A percentile compares a stretch with the other conserved stretches of the same genome.
Conservation (phyloP, 2,797 vertebrate genomes). For the Apodemus agrarius region DNA sequence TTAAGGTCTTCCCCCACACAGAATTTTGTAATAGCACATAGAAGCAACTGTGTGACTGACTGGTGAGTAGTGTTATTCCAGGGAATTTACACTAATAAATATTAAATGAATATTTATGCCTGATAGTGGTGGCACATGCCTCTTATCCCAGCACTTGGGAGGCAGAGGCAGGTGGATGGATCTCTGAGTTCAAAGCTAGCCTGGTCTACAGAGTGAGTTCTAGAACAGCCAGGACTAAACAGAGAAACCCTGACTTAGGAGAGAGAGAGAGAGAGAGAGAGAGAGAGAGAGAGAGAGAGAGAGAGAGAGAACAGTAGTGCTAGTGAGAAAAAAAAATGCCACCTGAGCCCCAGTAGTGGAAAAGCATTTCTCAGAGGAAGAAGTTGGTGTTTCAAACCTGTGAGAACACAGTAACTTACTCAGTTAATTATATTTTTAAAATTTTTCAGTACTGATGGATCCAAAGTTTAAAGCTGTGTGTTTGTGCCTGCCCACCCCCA, state of each 20-base stretch:
- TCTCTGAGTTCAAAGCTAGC: not conserved
- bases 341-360: not conserved
- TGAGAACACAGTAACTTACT: not conserved
- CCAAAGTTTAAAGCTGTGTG: not conserved
- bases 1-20: not conserved
- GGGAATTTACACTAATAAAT: not conserved
- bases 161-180: not conserved
- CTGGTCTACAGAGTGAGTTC: not conserved
- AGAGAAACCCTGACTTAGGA: not conserved
- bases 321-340: not conserved
- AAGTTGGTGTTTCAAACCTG: not conserved
- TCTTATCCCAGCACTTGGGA: not conserved
- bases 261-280: not conserved
- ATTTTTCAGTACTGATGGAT: not conserved
- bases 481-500: not conserved
- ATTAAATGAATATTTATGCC: not conserved
- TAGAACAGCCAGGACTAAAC: not conserved
- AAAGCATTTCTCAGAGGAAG: not conserved
- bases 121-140: not conserved
- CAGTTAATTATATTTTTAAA: not conserved
- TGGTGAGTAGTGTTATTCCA: not conserved
- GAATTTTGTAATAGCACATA: not conserved
- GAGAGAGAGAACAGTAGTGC: not conserved
- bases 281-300: not conserved
- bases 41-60: not conserved